Evolutionary conservation across 2,797 vertebrate genomes (phyloP).

Genomic region (Gymnocypris eckloni): DNA sequence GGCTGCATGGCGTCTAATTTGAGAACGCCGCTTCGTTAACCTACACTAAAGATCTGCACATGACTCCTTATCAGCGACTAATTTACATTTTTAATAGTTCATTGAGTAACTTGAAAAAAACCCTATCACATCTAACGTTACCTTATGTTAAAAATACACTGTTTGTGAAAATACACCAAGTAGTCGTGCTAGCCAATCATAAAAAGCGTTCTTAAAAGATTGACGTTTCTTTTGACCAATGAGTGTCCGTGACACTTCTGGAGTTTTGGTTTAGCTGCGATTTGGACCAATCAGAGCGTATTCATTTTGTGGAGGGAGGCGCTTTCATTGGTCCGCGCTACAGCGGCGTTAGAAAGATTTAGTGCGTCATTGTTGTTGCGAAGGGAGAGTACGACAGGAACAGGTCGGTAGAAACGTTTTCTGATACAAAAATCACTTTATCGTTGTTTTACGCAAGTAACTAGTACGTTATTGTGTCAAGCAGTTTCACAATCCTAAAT

Average conservation of each 20-base stretch:
- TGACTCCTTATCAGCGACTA: neutral
- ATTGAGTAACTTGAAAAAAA: neutral
- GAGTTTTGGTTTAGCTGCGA: rapidly evolving
- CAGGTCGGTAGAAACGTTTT: constrained; percentile 52
- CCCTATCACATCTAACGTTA: no score
- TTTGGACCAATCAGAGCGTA: constrained; percentile 68
- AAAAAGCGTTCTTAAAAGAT: constrained; percentile 42
- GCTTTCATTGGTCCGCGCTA: constrained; percentile 32
- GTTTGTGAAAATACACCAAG: neutral
- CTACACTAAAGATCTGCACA: neutral
- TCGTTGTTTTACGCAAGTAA: neutral
- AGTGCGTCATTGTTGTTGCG: constrained; percentile 42
- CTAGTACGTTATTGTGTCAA: neutral
- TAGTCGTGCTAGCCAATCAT: neutral
- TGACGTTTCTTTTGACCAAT: constrained; percentile 67
- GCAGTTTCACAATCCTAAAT: neutral
- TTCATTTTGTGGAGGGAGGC: constrained; percentile 24
- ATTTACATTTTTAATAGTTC: neutral
- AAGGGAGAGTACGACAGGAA: constrained; percentile 33
- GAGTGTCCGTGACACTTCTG: rapidly evolving
- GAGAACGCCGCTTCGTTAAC: neutral
- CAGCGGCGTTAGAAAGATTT: constrained; percentile 17
- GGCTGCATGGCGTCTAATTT: neutral
- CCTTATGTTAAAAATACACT: neutral
- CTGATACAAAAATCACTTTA: neutral